These are phyloP conservation scores for Panulirus ornatus DNA, from an alignment of 1,140 invertebrate species.

Conservation along the genomic window DNA sequence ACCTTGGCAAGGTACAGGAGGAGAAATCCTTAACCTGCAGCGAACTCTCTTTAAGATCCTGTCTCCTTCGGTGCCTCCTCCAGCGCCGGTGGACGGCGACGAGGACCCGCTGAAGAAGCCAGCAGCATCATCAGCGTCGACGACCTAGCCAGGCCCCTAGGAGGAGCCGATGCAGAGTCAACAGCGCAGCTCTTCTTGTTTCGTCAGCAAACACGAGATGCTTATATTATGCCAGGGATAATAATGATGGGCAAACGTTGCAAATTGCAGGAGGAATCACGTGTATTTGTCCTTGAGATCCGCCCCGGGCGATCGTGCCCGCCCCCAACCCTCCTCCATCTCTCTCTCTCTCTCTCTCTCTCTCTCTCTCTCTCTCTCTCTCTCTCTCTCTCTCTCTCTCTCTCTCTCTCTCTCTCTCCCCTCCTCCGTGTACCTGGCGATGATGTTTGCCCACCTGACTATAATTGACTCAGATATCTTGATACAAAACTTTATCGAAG, in stretches of 20 bases:
- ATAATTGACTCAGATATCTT: constrained; percentile 5
- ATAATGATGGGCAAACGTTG: constrained; percentile 22
- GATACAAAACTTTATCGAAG: constrained; percentile 4
- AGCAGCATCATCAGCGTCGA: background rate
- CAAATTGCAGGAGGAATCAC: constrained; percentile 22
- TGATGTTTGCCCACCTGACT: constrained; percentile 12
- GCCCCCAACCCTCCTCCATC: too few species aligned
- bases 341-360: too few species aligned
- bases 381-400: background rate
- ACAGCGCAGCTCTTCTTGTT: constrained; percentile 21
- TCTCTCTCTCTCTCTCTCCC: background rate
- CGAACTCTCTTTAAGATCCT: too few species aligned
- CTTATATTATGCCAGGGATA: constrained; percentile 22
- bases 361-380: too few species aligned
- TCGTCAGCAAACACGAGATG: constrained; percentile 14
- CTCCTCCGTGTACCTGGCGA: background rate
- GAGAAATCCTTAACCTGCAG: too few species aligned
- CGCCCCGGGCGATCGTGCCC: background rate
- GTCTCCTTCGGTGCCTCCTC: too few species aligned
- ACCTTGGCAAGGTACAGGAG: too few species aligned
- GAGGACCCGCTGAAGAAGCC: background rate
- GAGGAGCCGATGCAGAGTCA: background rate
- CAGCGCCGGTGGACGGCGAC: too few species aligned
- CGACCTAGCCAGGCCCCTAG: too few species aligned
- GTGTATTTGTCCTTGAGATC: background rate